phyloP scores from a whole-genome alignment of 2,113 vertebrate genomes.

The Sphaerodactylus townsendi region DNA sequence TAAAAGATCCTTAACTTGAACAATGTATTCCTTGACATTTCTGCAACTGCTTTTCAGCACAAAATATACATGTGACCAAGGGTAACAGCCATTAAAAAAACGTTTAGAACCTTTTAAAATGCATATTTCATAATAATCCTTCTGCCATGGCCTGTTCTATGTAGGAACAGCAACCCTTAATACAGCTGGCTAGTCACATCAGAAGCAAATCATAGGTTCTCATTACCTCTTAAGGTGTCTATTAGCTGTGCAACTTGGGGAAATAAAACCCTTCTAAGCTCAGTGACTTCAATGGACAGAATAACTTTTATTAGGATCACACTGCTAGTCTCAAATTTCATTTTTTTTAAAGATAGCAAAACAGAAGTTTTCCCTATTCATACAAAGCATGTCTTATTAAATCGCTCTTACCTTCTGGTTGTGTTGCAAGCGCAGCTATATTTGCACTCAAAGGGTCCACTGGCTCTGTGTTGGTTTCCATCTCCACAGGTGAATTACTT shows the following conservation, averaged over 20 bases:
- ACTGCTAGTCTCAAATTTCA: neutral
- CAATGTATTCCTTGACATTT: neutral
- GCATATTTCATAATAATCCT: neutral
- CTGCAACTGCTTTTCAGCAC: neutral
- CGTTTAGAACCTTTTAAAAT: too few relatives aligned
- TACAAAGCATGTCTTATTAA: neutral
- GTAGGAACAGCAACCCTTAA: neutral
- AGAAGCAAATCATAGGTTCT: neutral
- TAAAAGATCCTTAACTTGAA: neutral
- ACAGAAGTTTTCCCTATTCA: neutral
- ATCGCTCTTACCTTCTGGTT: constrained; percentile 81
- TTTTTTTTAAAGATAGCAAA: neutral
- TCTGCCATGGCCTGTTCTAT: neutral
- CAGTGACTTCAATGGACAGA: too few relatives aligned
- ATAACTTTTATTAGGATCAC: too few relatives aligned
- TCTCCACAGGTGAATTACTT: constrained; percentile 96
- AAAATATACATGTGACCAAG: accelerated
- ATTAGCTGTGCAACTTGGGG: accelerated
- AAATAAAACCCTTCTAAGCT: too few relatives aligned
- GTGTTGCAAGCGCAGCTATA: constrained; percentile 71
- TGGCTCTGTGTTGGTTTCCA: constrained; percentile 94
- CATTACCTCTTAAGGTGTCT: neutral
- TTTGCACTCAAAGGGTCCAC: constrained; percentile 86
- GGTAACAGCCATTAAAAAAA: neutral
- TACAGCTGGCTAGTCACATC: neutral